A percentile compares a stretch with the other conserved stretches of the same genome.
phyloP scores from a whole-genome alignment of 1,140 invertebrate genomes.

The Papilio polytes region DNA sequence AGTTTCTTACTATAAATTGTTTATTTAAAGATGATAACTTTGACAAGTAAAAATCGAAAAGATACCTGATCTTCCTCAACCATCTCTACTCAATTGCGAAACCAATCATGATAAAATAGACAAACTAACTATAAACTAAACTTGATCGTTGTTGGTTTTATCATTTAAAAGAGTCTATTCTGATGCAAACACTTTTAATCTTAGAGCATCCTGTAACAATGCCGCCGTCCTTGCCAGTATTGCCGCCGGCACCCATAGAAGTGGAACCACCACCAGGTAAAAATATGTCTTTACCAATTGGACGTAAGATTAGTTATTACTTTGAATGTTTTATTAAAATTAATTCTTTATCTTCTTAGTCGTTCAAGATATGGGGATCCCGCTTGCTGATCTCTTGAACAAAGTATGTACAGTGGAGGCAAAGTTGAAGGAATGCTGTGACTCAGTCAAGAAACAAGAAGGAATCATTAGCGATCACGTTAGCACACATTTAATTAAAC shows the following conservation, averaged over 20 bases:
- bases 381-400: constrained; percentile 49
- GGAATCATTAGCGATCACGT: constrained; percentile 62
- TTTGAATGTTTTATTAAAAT: not conserved
- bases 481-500: constrained; percentile 32
- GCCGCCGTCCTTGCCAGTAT: not conserved
- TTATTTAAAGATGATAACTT: no score
- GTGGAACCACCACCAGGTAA: not conserved
- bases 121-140: no score
- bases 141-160: not conserved
- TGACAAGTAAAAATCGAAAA: no score
- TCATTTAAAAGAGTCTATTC: not conserved
- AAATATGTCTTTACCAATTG: not conserved
- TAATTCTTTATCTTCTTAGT: not conserved
- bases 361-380: not conserved
- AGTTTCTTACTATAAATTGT: no score
- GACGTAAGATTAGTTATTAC: not conserved
- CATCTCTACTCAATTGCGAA: no score
- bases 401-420: constrained; percentile 60
- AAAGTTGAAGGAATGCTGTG: constrained; percentile 64
- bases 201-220: constrained; percentile 39
- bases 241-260: not conserved
- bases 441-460: constrained; percentile 61
- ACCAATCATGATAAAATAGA: no score
- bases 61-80: no score
- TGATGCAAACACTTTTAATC: not conserved